Base-by-base conservation (phyloP, 1,140 invertebrate genomes). In the Melipona quadrifasciata region DNA sequence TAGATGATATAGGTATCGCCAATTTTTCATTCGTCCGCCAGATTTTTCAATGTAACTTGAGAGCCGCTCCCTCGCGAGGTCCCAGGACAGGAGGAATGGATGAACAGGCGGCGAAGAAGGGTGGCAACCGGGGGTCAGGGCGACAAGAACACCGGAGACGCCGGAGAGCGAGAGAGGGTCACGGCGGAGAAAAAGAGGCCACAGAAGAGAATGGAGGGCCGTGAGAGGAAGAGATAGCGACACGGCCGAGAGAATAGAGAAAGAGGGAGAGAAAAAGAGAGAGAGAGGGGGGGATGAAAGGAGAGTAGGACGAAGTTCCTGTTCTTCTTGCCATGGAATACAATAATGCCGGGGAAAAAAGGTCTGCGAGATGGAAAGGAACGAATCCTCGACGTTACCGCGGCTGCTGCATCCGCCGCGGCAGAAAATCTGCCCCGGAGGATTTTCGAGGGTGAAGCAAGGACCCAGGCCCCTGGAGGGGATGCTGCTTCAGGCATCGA, bases 401-500 rank as follows among this genome's bases (percentile, higher is more conserved):
- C 77, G 81, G 68, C 86, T 88, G 68, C 86, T 88, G 89, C 88
- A 90, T 86, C 82, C 87, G 71, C 85, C 73, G 77, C 81, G 80
- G 58, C 64, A 78, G 87, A 90, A 89, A 91, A 90, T 88, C 90
- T 88, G 88, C 80, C 70, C 68, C 39, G 27, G 70, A 79, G 73
- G 85, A 85, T 74, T 76, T 70, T 72, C 74, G 86, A 76, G 84
- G 80, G 80, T 75, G 86, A 85, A 65, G n/a, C 61, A 5, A 39
- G 65, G 57, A 47, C 39, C 55, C 31, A 34, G 21, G 71, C 58
- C 73, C 39, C 55, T 71, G 83, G 83, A 82, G 82, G 87, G 85
- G 86, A 90, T 84, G 85, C 64, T 81, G 86, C 87, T 89, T 87
- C 85, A 89, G 91, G 92, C 93, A 93, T 93, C 91, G 90, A 89